phyloP scores from a whole-genome alignment of 2,888 invertebrate genomes.

The Seladonia tumulorum region DNA sequence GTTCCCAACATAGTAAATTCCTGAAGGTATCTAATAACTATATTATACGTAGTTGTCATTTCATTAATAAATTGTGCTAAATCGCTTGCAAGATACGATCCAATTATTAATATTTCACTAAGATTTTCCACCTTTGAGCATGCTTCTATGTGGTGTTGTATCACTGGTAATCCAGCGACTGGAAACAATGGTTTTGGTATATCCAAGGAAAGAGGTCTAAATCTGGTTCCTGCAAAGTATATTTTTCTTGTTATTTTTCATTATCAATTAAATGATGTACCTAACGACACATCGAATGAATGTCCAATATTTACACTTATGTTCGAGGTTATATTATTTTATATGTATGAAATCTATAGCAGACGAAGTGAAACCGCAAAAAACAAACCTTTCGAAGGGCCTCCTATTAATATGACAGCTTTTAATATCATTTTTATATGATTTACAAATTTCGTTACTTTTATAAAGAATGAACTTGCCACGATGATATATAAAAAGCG shows the following conservation, averaged over 20 bases:
- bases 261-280: background rate
- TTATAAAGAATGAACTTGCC: background rate
- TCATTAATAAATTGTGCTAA: constrained; percentile 94
- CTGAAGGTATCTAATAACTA: constrained; percentile 92
- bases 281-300: background rate
- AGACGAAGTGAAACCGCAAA: constrained; percentile 16
- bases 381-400: constrained; percentile 94
- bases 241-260: constrained; percentile 19
- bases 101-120: constrained; percentile 96
- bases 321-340: constrained; percentile 26
- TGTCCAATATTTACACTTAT: background rate
- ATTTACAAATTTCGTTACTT: constrained; percentile 5
- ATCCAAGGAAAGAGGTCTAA: constrained; percentile 97
- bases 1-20: constrained; percentile 98
- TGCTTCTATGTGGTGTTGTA: constrained; percentile 99
- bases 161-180: constrained; percentile 97
- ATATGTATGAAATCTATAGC: background rate
- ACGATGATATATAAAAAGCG: constrained; percentile 7
- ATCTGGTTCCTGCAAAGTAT: constrained; percentile 93
- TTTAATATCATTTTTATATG: constrained; percentile 86
- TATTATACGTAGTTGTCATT: constrained; percentile 85
- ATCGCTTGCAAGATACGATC: constrained; percentile 94
- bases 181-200: constrained; percentile 99
- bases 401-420: constrained; percentile 96
- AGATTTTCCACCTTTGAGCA: constrained; percentile 91